A percentile compares a stretch with the other conserved stretches of the same genome.
Evolutionary conservation across 2,888 invertebrate genomes (phyloP).

Genomic region (Miltochrista miniata): DNA sequence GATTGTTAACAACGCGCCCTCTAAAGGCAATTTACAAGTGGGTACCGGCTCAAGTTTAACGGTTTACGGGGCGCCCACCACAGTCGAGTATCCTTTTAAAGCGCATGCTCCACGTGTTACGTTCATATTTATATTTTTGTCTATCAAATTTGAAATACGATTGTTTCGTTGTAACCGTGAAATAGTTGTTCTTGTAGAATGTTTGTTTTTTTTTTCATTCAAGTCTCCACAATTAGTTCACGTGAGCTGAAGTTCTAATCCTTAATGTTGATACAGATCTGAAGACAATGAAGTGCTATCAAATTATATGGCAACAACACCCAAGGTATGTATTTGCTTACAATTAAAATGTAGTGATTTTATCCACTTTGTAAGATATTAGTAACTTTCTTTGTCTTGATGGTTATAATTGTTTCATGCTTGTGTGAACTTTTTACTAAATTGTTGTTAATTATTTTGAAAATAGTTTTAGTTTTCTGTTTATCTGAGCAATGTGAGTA

Average conservation of each 20-base stretch:
- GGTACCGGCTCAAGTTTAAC: constrained; percentile 69
- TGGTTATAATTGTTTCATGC: not conserved
- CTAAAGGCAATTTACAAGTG: constrained; percentile 60
- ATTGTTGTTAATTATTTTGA: no score
- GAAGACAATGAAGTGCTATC: constrained; percentile 75
- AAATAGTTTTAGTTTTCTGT: no score
- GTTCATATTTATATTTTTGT: constrained; percentile 27
- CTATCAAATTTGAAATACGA: constrained; percentile 9
- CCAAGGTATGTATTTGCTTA: constrained; percentile 55
- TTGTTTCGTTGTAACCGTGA: constrained; percentile 4
- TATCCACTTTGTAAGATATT: constrained; percentile 21
- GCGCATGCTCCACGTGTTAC: constrained; percentile 61
- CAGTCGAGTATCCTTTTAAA: constrained; percentile 74
- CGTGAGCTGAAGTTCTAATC: constrained; percentile 31
- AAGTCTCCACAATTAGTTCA: constrained; percentile 5
- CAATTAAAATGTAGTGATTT: no score
- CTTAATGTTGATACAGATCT: constrained; percentile 60
- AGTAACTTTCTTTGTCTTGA: constrained; percentile 14
- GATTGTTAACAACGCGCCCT: constrained; percentile 57
- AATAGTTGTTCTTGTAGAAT: constrained; percentile 21
- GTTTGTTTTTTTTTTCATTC: constrained; percentile 20
- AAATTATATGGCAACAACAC: constrained; percentile 69
- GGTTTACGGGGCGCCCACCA: constrained; percentile 62
- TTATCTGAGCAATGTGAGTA: no score
- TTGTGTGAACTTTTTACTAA: no score